Evolutionary conservation across 2,888 invertebrate genomes (phyloP).

Genomic region (Epistrophella euchroma): DNA sequence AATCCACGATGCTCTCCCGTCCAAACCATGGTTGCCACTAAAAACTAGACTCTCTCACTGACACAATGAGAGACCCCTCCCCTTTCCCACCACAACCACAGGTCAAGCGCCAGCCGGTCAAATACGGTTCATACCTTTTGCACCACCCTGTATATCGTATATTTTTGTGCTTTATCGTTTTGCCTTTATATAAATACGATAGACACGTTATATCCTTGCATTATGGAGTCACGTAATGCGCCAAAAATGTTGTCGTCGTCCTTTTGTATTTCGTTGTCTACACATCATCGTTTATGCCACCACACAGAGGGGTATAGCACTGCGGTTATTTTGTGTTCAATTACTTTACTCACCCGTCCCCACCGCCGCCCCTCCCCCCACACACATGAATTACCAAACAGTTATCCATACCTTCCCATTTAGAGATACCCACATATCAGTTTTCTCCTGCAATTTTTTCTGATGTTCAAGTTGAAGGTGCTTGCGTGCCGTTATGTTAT

Average conservation of each 20-base stretch:
- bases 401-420: not conserved
- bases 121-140: too few species aligned
- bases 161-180: not conserved
- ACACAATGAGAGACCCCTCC: too few species aligned
- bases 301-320: not conserved
- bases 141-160: too few species aligned
- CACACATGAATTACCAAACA: not conserved
- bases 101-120: too few species aligned
- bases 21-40: too few species aligned
- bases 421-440: not conserved
- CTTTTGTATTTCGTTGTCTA: not conserved
- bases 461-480: constrained; percentile 13
- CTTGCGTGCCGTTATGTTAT: constrained; percentile 42
- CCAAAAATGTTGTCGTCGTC: constrained; percentile 36
- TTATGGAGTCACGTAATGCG: constrained; percentile 64
- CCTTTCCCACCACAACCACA: too few species aligned
- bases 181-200: not conserved
- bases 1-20: too few species aligned
- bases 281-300: constrained; percentile 17
- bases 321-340: constrained; percentile 40
- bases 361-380: not conserved
- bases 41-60: too few species aligned
- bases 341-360: constrained; percentile 4
- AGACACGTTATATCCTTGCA: constrained; percentile 33
- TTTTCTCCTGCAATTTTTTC: not conserved